Evolutionary conservation across 2,797 vertebrate species (phyloP), one percentile per base, ranked within the genome.

Genomic region (Hoplostethus mediterraneus): DNA sequence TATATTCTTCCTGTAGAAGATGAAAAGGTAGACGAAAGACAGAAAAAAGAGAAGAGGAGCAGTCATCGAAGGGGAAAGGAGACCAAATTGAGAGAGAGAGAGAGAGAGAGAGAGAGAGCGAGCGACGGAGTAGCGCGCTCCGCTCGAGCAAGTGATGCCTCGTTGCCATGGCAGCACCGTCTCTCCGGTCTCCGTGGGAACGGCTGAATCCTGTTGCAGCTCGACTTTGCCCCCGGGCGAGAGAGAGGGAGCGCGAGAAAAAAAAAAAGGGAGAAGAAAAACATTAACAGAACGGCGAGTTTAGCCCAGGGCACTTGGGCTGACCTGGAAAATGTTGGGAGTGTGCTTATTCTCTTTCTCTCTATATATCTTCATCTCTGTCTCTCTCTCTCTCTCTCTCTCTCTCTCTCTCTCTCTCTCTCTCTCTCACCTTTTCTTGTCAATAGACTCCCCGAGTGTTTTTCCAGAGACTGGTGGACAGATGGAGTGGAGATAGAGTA

Each of bases 121-220:
- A 63, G 80, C 79, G 80, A 79, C 76, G 69, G 65, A 79, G 76
- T 47, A 52, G 75, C 84, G 79, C 90, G 21, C 21, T 87, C 73
- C 63, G 60, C 90, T 88, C 61, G 5, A 91, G 86, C 92, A 88
- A 93, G 91, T 81, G 86, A 92, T 94, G 93, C 90, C 86, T 80
- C 58, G 94, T 95, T 95, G 92, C 93, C 92, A 95, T 95, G 93
- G 94, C 67, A 94, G 93, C 94, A 64, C 89, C 82, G 86, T 94
- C 91, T 93, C 89, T 88, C 87, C 67, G 63, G 93, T 94, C 94
- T 93, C 94, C 87, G 90, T 94, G 92, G 94, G 92, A 95, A 94
- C 92, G 83, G 89, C 86, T 91, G 92, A 94, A 94, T 94, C 92
- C 93, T 92, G 91, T 94, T 92, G 93, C 93, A 90, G 90, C 87